Percentiles rank a stretch among this genome's conserved stretches.
phyloP scores from a whole-genome alignment of 2,797 vertebrate species.

The Somateria mollissima region DNA sequence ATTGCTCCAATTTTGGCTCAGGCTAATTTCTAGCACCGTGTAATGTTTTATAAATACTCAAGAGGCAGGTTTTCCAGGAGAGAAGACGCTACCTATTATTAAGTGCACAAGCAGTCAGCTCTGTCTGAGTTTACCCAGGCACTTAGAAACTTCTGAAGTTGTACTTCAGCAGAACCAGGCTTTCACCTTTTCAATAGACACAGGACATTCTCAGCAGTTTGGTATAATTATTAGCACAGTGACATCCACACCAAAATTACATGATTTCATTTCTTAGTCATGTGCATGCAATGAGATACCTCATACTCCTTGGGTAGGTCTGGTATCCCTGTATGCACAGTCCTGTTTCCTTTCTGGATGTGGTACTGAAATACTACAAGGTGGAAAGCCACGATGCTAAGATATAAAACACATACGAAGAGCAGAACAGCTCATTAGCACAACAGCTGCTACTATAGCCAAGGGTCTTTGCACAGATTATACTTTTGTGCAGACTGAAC shows the following conservation, averaged over 20 bases:
- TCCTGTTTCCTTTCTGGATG: conserved; percentile 1
- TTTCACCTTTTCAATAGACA: not conserved
- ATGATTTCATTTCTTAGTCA: not conserved
- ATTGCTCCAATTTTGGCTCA: conserved; percentile 29
- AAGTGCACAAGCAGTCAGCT: not conserved
- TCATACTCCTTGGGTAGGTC: not conserved
- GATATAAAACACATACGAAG: not conserved
- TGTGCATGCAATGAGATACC: not conserved
- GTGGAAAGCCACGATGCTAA: not conserved
- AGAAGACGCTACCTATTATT: not conserved
- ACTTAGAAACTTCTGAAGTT: not conserved
- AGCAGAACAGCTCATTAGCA: not conserved
- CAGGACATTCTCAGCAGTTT: not conserved
- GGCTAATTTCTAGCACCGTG: conserved; percentile 35
- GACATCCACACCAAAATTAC: not conserved
- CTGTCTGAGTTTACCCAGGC: not conserved
- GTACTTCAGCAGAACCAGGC: not conserved
- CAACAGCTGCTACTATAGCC: not conserved
- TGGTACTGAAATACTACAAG: not conserved
- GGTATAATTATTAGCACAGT: not conserved
- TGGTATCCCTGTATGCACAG: not conserved
- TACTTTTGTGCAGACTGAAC: conserved; percentile 13
- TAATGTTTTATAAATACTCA: conserved; percentile 40
- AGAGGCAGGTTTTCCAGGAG: conserved; percentile 33
- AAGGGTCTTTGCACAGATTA: not conserved